Base-by-base conservation (phyloP, 2,113 vertebrate genomes). In the Nothocercus nigrocapillus region DNA sequence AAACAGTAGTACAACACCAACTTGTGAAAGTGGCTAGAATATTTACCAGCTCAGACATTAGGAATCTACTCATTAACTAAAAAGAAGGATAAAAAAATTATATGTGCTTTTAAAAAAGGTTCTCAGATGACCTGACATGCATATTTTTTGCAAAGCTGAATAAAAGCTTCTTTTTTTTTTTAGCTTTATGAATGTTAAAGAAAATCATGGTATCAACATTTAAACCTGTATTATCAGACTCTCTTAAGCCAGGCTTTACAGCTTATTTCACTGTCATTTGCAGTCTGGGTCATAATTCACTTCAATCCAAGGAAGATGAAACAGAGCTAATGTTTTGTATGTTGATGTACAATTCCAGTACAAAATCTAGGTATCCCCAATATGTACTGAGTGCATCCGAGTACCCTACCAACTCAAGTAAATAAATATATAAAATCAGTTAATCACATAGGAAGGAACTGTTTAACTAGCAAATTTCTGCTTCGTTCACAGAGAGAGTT, bases 381-480 rank as follows among this genome's bases (percentile, higher is more conserved):
- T 62, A 49, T 1, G 7, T 53, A 66, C 17, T 9, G 2, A 49
- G 49, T 17, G n/a, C 6, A 73, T 20, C 5, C 9, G 75, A 82
- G 13, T 36, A 76, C 13, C 10, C 44, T 56, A 32, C 17, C 30
- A 47, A 6, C 10, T n/a, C 3, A 9, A 22, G 59, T 49, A 89
- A 38, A 56, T 51, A 2, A 69, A 88, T 75, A 44, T 16, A 44
- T 44, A 11, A 49, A 49, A 49, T 49, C 0, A 2, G 70, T 92
- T 51, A 91, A 85, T 85, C 88, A 88, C 20, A 76, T 77, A 90
- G 88, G 63, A 96, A 96, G 59, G 18, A 95, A 88, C 49, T 94
- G 87, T 89, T 89, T 91, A 92, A 94, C 42, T 79, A 90, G 90
- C 75, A 93, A 59, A 78, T 93, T 83, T 95, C 68, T 95, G 38